phyloP scores from a whole-genome alignment of 2,888 invertebrate genomes.

The Rhagonycha lutea region DNA sequence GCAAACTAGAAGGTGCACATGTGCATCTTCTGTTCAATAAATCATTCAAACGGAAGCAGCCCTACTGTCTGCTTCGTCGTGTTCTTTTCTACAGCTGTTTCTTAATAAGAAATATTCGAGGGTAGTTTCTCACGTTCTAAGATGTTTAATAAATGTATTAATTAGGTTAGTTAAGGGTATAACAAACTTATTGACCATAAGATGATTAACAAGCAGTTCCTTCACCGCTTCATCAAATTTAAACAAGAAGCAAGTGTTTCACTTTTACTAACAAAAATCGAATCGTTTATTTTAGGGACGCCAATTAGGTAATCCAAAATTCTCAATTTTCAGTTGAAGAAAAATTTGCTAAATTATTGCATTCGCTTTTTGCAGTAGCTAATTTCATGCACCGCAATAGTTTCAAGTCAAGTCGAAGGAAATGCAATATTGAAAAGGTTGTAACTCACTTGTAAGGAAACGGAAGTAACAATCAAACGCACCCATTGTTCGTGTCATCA shows the following conservation, averaged over 20 bases:
- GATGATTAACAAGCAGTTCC: not conserved
- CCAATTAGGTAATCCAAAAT: no score
- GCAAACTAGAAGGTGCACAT: slow-evolving; percentile 37
- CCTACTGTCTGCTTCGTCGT: slow-evolving; percentile 45
- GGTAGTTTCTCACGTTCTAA: slow-evolving; percentile 29
- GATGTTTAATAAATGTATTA: slow-evolving; percentile 11
- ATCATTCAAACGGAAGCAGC: slow-evolving; percentile 54
- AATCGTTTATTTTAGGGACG: not conserved
- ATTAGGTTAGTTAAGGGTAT: slow-evolving; percentile 4
- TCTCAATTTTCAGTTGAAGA: no score
- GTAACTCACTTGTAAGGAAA: not conserved
- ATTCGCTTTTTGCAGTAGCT: not conserved
- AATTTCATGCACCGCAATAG: not conserved
- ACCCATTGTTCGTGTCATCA: not conserved
- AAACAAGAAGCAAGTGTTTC: not conserved
- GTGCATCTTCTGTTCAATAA: slow-evolving; percentile 45
- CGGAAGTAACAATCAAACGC: not conserved
- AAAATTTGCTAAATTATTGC: not conserved
- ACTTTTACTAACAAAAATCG: not conserved
- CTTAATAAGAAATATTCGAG: slow-evolving; percentile 25
- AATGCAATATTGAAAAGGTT: not conserved
- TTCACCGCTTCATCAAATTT: not conserved
- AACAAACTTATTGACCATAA: not conserved
- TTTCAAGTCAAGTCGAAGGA: not conserved
- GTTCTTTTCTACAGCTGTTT: slow-evolving; percentile 34